A percentile compares a stretch with the other conserved stretches of the same genome.
Evolutionary conservation across 2,888 invertebrate species (phyloP).

Genomic region (Ophion ellenae): DNA sequence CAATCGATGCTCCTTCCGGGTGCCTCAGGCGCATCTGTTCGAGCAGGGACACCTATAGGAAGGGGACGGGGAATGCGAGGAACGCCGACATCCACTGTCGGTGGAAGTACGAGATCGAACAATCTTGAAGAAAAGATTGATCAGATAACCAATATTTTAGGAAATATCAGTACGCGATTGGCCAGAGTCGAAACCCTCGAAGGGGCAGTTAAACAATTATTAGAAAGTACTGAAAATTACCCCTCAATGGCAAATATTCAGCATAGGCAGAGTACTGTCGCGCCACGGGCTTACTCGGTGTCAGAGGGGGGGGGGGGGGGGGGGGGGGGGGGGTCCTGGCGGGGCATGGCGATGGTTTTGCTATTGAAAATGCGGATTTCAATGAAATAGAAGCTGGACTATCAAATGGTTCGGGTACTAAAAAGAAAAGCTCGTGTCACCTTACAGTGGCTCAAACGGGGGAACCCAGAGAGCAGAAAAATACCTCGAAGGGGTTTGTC

Average conservation of each 20-base stretch:
- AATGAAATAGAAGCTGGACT: background rate
- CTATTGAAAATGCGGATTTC: too few species aligned
- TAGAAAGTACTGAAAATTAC: background rate
- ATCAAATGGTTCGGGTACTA: background rate
- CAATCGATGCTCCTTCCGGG: too few species aligned
- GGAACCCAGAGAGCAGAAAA: too few species aligned
- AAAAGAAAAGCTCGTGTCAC: background rate
- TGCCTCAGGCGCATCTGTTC: background rate
- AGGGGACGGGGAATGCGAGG: background rate
- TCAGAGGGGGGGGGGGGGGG: background rate
- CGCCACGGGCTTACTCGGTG: background rate
- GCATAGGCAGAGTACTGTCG: background rate
- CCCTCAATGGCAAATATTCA: background rate
- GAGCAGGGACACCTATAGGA: background rate
- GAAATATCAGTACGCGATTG: background rate
- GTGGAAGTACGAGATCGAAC: background rate
- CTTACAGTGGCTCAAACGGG: background rate
- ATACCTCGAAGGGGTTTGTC: background rate
- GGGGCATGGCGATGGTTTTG: background rate
- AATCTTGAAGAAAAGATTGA: background rate
- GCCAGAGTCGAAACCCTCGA: conserved; percentile 1
- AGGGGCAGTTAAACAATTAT: background rate
- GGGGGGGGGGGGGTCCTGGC: too few species aligned
- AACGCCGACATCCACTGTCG: background rate
- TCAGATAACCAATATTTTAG: background rate